phyloP scores from a whole-genome alignment of 2,888 invertebrate genomes.

The Teleiodes luculella region DNA sequence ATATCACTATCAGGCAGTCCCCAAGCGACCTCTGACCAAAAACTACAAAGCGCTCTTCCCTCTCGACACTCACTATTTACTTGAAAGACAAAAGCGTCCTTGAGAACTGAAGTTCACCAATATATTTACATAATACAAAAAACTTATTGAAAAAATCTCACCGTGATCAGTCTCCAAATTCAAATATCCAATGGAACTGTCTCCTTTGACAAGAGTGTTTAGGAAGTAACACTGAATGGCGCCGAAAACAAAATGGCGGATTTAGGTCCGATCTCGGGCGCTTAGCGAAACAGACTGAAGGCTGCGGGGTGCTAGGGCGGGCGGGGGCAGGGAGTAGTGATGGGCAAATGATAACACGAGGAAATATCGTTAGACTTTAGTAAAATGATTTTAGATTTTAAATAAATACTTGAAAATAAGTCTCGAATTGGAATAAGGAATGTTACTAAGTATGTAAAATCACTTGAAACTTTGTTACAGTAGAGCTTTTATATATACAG shows the following conservation, averaged over 20 bases:
- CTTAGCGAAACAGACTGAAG: conserved; percentile 55
- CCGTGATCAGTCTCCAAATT: background rate
- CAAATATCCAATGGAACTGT: background rate
- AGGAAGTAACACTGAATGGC: conserved; percentile 45
- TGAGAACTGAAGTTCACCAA: conserved; percentile 24
- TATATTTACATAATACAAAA: background rate
- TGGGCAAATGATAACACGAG: background rate
- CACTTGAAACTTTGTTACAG: too few species aligned
- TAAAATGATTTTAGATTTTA: background rate
- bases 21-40: too few species aligned
- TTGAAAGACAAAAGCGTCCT: conserved; percentile 38
- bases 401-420: too few species aligned
- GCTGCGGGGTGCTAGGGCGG: too few species aligned
- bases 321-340: conserved; percentile 31
- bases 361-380: conserved; percentile 4
- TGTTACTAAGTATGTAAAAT: too few species aligned
- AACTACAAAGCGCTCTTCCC: background rate
- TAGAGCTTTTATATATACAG: too few species aligned
- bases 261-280: conserved; percentile 45
- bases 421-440: too few species aligned
- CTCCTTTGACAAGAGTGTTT: background rate
- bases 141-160: background rate
- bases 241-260: conserved; percentile 47
- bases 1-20: too few species aligned
- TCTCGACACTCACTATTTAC: conserved; percentile 11